phyloP scores from a whole-genome alignment of 2,888 invertebrate genomes.

The Itoplectis maculator region DNA sequence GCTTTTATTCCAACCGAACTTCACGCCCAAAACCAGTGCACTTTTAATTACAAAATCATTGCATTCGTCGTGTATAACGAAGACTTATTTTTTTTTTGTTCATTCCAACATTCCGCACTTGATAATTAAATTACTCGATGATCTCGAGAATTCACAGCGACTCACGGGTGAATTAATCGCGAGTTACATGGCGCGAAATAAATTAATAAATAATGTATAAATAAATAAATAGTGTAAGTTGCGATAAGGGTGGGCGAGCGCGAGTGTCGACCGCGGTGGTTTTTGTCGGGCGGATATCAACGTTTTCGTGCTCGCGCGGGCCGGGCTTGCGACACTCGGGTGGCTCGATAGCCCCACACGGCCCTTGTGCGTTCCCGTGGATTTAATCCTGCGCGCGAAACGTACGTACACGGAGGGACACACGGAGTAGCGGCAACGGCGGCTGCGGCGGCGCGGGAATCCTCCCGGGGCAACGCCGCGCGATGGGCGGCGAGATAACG shows the following conservation, averaged over 20 bases:
- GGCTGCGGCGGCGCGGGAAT: slow-evolving; percentile 49
- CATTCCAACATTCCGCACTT: slow-evolving; percentile 41
- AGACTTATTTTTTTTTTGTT: not conserved
- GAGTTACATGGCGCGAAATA: not conserved
- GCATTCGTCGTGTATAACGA: not conserved
- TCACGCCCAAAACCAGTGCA: slow-evolving; percentile 3
- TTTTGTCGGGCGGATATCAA: slow-evolving; percentile 21
- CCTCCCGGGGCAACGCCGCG: slow-evolving; percentile 27
- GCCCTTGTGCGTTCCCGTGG: slow-evolving; percentile 47
- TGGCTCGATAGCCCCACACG: slow-evolving; percentile 42
- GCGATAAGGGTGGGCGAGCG: not conserved
- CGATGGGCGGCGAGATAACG: slow-evolving; percentile 27
- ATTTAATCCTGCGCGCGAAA: slow-evolving; percentile 52
- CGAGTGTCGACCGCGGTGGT: not conserved
- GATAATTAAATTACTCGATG: not conserved
- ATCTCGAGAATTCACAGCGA: not conserved
- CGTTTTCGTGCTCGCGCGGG: slow-evolving; percentile 32
- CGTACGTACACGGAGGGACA: slow-evolving; percentile 38
- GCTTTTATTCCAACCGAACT: not conserved
- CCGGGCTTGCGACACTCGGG: slow-evolving; percentile 31
- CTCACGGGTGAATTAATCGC: not conserved
- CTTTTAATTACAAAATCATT: slow-evolving; percentile 26
- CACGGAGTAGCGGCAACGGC: slow-evolving; percentile 37
- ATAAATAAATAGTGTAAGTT: too few relatives aligned
- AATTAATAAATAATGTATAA: too few relatives aligned